Base-by-base conservation (phyloP, 2,797 vertebrate genomes). In the Phrynocephalus vlangalii region DNA sequence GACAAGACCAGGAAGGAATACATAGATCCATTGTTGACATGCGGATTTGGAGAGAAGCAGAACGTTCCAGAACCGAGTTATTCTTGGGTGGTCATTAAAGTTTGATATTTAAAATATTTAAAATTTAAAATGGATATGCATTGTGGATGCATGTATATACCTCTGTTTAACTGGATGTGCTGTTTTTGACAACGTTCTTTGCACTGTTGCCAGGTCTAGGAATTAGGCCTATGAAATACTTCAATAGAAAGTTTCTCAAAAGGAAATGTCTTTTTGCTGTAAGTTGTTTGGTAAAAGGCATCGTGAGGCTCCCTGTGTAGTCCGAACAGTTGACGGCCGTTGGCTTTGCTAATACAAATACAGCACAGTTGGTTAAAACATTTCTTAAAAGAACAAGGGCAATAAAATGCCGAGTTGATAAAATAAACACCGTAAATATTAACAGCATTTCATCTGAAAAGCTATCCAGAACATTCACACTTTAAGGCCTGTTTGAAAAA, bases 1-100 rank as follows among this genome's bases (percentile, higher is more conserved):
- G 85, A 93, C 93, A 93, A 94, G 81, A 78, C 82, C 89, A 5
- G 8, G 56, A 79, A 50, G 79, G 83, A 89, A 70, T 94, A 90
- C 44, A 84, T 88, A 87, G 24, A 24, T 67, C 84, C 83, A 78
- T 48, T 87, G 88, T 85, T 90, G 84, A 72, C 63, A 84, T 78
- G 87, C 92, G 83, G 10, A 5, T 56, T 84, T 72, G 16, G n/a
- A 0, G 5, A 82, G 87, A 88, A 94, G 86, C 87, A 67, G 78
- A 90, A 86, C 28, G 82, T 91, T 91, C 92, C 85, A 71, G 73
- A 48, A 30, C 70, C 50, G 84, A 90, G 79, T 86, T 67, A 63
- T 28, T 73, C 72, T 82, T 0, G 1, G 83, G 85, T 83, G n/a
- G 84, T 67, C 83, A 66, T 26, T 87, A 16, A 87, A 88, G 78